Base-by-base conservation (phyloP, 2,888 invertebrate species). In the Agrochola macilenta region DNA sequence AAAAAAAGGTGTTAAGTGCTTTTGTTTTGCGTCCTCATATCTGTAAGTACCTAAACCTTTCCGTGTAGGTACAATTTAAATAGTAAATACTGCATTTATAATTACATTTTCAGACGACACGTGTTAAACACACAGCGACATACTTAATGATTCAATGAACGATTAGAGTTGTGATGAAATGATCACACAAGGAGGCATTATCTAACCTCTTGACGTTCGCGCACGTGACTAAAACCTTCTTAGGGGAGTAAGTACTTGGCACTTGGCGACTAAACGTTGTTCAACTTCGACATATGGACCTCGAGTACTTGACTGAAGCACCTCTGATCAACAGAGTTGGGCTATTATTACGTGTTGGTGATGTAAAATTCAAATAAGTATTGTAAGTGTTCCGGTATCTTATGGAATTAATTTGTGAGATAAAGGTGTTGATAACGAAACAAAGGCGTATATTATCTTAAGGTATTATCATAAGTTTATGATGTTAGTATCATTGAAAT, bases 241-340 rank as follows among this genome's bases (percentile, higher is more conserved):
- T 78, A 85, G 84, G 88, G 88, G 76, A 78, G 74, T 76, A 63
- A 84, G 88, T 77, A 76, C 81, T 76, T 49, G 72, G 64, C 71
- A 78, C 74, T 78, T 78, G 75, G 69, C 71, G 75, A 82, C 82
- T 79, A 86, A 82, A 74, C 81, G 81, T 79, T 81, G 74, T 89
- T 87, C 78, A 84, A 76, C 68, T 54, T n/a, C 85, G 93, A 87
- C 95, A 95, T 95, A 95, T 94, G 95, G 93, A 92, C 63, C 73
- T 76, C 81, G 64, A 78, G 73, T 88, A 87, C 87, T 93, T 92
- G 89, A 91, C 72, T 75, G 49, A n/a, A 87, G 88, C 60, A 81
- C 81, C 65, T 74, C 69, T 87, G 81, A 83, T 86, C 79, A 76
- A 26, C 72, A 46, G 17, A 69, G 20, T 71, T 69, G 61, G 61